Conservation (phyloP, 1,140 invertebrate species). For the Zaprionus kolodkinae region DNA sequence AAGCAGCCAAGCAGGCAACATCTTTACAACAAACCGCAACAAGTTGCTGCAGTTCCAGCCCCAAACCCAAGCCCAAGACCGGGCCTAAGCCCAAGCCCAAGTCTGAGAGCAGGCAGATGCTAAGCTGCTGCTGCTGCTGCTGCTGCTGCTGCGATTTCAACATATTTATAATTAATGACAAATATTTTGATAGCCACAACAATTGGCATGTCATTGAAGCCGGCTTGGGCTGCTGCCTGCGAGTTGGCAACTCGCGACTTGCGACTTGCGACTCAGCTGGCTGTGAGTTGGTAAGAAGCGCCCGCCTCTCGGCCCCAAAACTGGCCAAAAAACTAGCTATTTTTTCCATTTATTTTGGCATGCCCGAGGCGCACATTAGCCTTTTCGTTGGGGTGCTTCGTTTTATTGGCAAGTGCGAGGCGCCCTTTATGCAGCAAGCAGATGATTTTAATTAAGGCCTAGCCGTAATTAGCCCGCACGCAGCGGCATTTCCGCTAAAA, state of each 20-base stretch:
- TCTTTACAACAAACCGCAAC: too few species aligned
- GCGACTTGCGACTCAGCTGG: slow-evolving; percentile 14
- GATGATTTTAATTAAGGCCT: slow-evolving; percentile 47
- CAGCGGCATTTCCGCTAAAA: slow-evolving; percentile 66
- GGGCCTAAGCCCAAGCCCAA: slow-evolving; percentile 28
- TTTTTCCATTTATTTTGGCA: background rate
- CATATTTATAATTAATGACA: slow-evolving; percentile 82
- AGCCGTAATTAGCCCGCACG: slow-evolving; percentile 60
- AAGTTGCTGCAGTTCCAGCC: background rate
- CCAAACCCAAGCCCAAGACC: slow-evolving; percentile 15
- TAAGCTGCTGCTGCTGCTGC: slow-evolving; percentile 58
- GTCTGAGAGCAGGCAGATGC: slow-evolving; percentile 50
- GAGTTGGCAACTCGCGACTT: slow-evolving; percentile 12
- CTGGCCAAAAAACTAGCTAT: slow-evolving; percentile 17
- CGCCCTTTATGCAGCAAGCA: slow-evolving; percentile 46
- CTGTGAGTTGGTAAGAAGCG: background rate
- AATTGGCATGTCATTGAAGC: slow-evolving; percentile 74
- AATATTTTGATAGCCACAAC: slow-evolving; percentile 77
- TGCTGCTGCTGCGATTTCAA: slow-evolving; percentile 64
- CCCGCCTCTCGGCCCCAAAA: slow-evolving; percentile 4
- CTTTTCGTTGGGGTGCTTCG: slow-evolving; percentile 32
- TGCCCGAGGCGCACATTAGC: slow-evolving; percentile 46
- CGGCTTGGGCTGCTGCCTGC: slow-evolving; percentile 7
- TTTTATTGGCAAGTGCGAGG: slow-evolving; percentile 39
- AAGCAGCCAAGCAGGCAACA: slow-evolving; percentile 1